These are phyloP conservation scores for Oryzias melastigma DNA, from an alignment of 2,113 vertebrate species.

Conservation along the genomic window DNA sequence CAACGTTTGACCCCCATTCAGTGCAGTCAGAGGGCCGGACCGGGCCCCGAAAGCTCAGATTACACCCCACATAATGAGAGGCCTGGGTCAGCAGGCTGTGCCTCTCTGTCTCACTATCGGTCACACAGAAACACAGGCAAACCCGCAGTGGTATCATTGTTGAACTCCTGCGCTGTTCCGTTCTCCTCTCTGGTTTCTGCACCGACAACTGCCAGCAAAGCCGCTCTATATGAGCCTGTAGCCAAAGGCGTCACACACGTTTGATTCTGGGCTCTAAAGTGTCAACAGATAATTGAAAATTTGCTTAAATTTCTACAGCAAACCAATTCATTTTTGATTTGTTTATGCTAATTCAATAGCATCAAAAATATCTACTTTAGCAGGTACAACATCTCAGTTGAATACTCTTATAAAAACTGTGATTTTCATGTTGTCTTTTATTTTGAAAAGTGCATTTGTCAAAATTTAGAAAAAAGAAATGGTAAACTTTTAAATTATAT, in stretches of 20 bases:
- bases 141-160: constrained; percentile 53
- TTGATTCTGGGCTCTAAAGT: background rate
- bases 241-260: constrained; percentile 22
- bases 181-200: constrained; percentile 52
- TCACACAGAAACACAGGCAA: constrained; percentile 31
- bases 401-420: no score
- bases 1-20: constrained; percentile 62
- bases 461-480: background rate
- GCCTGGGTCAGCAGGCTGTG: constrained; percentile 74
- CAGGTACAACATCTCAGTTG: no score
- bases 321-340: no score
- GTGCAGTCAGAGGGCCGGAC: constrained; percentile 55
- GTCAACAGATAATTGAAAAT: background rate
- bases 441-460: no score
- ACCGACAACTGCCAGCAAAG: constrained; percentile 58
- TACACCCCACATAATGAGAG: constrained; percentile 76
- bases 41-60: constrained; percentile 72
- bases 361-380: no score
- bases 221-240: constrained; percentile 57
- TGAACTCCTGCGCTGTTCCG: constrained; percentile 65
- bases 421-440: no score
- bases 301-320: no score
- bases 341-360: no score
- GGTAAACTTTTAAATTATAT: background rate
- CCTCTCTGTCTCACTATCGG: constrained; percentile 32